Base-by-base conservation (phyloP, 2,113 vertebrate species). In the Cavia aperea region DNA sequence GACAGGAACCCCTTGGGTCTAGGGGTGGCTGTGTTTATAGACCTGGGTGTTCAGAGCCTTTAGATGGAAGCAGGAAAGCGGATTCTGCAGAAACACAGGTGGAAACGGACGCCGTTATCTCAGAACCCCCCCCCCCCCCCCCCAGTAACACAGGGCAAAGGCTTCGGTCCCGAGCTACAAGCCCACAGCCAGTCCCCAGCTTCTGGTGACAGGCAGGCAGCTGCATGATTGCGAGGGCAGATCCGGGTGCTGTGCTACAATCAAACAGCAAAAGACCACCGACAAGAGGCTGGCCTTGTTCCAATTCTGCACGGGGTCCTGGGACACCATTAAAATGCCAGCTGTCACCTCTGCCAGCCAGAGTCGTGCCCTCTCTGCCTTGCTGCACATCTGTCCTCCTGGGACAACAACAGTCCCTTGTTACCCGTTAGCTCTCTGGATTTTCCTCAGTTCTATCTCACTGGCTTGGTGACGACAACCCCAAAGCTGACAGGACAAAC, bases 181-280 rank as follows among this genome's bases (percentile, higher is more conserved):
- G 11, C 87, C 68, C 8, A 23, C 0, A 33, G 54, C 70, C 36
- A 14, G 49, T 36, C 39, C 66, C 65, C 5, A 0, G 8, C 62
- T 16, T 39, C 82, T 36, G 0, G 31, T 0, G 54, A 62, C 0
- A 4, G 46, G 46, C 26, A 72, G 72, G 46, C 4, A 4, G 29
- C 75, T 5, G 7, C 51, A 7, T 26, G 16, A 33, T 8, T 1
- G 31, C 1, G 10, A 12, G 7, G 21, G 63, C 6, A 33, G 14
- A 24, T 24, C 72, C 26, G 60, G 51, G 58, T 51, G 90, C n/a
- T n/a, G 4, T 7, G 8, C 65, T 33, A 39, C 36, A n/a, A 4
- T 39, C 33, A 54, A 66, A 49, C 3, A 56, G 24, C n/a, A 70
- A 49, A 83, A 10, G 21, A 18, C 63, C 79, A 18, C 23, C 58